phyloP scores from a whole-genome alignment of 2,888 invertebrate genomes.

The Perdita meconis region DNA sequence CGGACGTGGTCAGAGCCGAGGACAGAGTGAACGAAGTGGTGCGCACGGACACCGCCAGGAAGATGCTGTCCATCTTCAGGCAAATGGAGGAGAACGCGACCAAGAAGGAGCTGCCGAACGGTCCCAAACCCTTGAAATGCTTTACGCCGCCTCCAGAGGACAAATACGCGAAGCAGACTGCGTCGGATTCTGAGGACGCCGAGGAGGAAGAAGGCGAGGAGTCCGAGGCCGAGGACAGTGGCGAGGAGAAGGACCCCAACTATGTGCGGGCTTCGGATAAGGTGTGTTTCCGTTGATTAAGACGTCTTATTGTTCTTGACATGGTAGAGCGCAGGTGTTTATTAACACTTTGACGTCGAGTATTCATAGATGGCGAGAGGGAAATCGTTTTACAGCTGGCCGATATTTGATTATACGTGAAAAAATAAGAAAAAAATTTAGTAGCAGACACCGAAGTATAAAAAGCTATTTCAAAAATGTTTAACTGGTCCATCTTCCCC shows the following conservation, averaged over 20 bases:
- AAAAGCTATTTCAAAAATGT: no score
- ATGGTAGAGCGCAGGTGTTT: constrained; percentile 16
- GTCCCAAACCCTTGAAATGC: constrained; percentile 93
- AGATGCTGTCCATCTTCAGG: constrained; percentile 95
- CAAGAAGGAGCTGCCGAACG: constrained; percentile 85
- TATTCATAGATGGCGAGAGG: no score
- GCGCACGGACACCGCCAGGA: constrained; percentile 89
- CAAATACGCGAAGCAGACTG: constrained; percentile 85
- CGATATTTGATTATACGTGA: no score
- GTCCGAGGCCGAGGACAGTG: constrained; percentile 84
- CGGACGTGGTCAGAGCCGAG: constrained; percentile 88
- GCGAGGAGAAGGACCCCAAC: constrained; percentile 80
- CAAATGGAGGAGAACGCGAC: constrained; percentile 91
- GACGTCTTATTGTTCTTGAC: constrained; percentile 22
- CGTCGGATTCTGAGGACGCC: constrained; percentile 84
- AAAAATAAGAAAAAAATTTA: no score
- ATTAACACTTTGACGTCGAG: constrained; percentile 11
- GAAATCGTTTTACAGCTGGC: no score
- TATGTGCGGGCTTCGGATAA: constrained; percentile 85
- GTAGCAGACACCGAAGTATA: no score
- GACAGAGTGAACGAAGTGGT: constrained; percentile 85
- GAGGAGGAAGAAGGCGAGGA: constrained; percentile 86
- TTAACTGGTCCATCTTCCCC: no score
- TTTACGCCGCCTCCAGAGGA: constrained; percentile 95
- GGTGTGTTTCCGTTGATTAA: constrained; percentile 64